These are phyloP conservation scores for Sebastes oblongus DNA, from an alignment of 2,797 vertebrate species.

Conservation along the genomic window DNA sequence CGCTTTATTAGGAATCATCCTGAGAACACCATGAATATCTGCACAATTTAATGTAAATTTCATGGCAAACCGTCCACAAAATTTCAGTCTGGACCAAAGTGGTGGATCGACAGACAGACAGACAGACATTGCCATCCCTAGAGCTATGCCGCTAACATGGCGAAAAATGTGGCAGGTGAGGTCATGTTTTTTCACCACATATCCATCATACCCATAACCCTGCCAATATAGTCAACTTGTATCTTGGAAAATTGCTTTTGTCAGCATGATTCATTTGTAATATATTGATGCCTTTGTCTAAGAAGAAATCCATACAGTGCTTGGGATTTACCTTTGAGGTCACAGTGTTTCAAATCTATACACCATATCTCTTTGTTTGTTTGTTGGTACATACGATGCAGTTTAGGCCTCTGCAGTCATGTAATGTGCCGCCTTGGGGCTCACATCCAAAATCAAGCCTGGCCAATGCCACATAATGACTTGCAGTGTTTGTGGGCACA, in stretches of 20 bases:
- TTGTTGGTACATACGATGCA: not conserved
- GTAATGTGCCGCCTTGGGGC: constrained; percentile 5
- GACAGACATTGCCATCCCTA: not conserved
- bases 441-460: constrained; percentile 35
- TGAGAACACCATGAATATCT: not conserved
- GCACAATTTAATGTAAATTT: not conserved
- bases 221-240: constrained; percentile 23
- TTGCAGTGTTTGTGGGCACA: constrained; percentile 42
- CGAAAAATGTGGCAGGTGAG: not conserved
- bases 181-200: not conserved
- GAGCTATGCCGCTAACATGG: not conserved
- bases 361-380: not conserved
- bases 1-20: not conserved
- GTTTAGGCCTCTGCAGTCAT: not conserved
- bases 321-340: constrained; percentile 23
- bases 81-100: not conserved
- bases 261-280: constrained; percentile 38
- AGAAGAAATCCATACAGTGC: constrained; percentile 40
- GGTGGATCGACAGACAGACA: not conserved
- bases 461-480: constrained; percentile 24
- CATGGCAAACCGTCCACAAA: not conserved
- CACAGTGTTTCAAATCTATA: constrained; percentile 7
- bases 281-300: constrained; percentile 36
- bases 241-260: constrained; percentile 26
- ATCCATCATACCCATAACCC: constrained; percentile 33